Percentiles rank a stretch among this genome's conserved stretches.
Evolutionary conservation across 2,888 invertebrate species (phyloP).

Genomic region (Ceriagrion tenellum): DNA sequence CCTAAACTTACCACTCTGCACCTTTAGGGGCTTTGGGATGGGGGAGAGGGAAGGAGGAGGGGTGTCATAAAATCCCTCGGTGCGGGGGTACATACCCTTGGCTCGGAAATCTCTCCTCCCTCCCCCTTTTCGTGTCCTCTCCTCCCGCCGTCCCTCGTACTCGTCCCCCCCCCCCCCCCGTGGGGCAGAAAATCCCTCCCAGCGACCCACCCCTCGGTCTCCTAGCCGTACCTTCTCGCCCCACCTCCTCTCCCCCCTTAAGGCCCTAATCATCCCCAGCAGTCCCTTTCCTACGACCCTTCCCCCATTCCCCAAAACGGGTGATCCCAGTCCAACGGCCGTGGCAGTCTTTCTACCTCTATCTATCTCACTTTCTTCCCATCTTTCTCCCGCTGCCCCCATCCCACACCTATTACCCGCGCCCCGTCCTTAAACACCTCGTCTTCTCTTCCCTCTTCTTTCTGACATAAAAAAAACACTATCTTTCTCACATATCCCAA

Average conservation of each 20-base stretch:
- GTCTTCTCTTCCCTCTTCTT: not conserved
- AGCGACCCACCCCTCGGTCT: not conserved
- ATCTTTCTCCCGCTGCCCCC: not conserved
- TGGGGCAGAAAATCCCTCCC: not conserved
- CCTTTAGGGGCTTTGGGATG: conserved; percentile 15
- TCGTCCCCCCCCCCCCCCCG: no score
- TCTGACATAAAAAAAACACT: no score
- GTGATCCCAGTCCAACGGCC: not conserved
- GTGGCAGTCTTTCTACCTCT: not conserved
- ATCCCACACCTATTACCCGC: no score
- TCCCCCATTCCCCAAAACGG: not conserved
- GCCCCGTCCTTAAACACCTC: not conserved
- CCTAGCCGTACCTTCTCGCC: not conserved
- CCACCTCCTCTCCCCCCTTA: not conserved
- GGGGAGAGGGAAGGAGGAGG: not conserved
- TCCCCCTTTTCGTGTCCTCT: not conserved
- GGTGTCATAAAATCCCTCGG: conserved; percentile 56
- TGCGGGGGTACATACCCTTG: not conserved
- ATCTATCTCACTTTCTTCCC: not conserved
- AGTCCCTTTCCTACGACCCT: not conserved
- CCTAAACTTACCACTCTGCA: conserved; percentile 41
- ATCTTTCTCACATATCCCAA: conserved; percentile 62
- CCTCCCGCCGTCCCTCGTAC: no score
- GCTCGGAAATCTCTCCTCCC: not conserved
- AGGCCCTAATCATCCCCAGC: conserved; percentile 1